Percentiles rank a stretch among this genome's conserved stretches.
phyloP scores from a whole-genome alignment of 2,888 invertebrate genomes.

The Pachycephus smyrnensis region DNA sequence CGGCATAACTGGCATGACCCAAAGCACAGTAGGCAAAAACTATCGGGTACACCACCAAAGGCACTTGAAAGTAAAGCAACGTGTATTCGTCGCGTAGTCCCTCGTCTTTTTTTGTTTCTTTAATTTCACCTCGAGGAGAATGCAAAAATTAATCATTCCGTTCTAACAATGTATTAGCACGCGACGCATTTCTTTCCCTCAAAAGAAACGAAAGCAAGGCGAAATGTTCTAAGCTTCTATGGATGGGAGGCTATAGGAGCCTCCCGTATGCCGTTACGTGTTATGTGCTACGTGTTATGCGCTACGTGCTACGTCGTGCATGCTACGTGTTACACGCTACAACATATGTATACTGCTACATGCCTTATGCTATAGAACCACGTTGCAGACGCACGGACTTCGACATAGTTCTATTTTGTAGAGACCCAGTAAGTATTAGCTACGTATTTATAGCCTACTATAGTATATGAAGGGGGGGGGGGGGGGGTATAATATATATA shows the following conservation, averaged over 20 bases:
- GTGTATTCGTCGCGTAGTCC: not conserved
- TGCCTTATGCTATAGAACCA: not conserved
- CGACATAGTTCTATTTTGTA: not conserved
- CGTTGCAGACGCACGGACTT: not conserved
- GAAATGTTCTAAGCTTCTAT: no score
- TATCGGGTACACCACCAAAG: no score
- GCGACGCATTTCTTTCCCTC: not conserved
- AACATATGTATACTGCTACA: not conserved
- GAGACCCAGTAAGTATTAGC: not conserved
- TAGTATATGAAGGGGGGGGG: not conserved
- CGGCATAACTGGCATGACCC: not conserved
- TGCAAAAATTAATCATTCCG: conserved; percentile 3
- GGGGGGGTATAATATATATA: no score
- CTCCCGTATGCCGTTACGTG: not conserved
- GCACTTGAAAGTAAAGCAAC: not conserved
- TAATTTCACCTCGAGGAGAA: not conserved
- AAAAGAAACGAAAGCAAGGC: no score
- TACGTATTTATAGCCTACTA: not conserved
- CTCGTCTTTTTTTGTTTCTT: not conserved
- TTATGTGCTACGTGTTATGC: no score
- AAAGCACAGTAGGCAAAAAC: not conserved
- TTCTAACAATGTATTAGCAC: not conserved
- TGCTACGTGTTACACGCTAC: no score
- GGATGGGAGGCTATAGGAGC: no score
- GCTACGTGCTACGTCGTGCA: no score